Conservation (phyloP, 2,797 vertebrate species). For the Falco novaeseelandiae region DNA sequence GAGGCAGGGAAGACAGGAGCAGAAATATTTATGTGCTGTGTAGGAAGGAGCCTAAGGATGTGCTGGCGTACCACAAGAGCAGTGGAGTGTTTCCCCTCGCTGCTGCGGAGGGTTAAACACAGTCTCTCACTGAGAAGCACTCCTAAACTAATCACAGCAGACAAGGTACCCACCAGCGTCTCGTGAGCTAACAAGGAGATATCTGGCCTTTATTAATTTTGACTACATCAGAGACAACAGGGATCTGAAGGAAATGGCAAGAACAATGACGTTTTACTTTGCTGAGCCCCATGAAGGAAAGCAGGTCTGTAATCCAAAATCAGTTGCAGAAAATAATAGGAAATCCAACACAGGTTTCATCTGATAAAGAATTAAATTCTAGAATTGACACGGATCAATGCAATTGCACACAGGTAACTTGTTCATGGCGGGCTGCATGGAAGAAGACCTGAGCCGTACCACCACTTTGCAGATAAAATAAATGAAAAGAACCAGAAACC, state of each 20-base stretch:
- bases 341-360: neutral
- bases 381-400: neutral
- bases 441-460: fast-evolving
- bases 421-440: fast-evolving
- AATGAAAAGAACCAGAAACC: neutral
- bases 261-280: neutral
- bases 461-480: neutral
- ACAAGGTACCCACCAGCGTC: neutral
- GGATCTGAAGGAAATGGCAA: neutral
- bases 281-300: neutral
- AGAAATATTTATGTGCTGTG: neutral
- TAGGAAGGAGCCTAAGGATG: neutral
- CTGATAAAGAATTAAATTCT: neutral
- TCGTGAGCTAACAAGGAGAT: neutral
- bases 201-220: neutral
- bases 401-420: neutral
- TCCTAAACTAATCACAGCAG: neutral
- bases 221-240: neutral
- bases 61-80: neutral
- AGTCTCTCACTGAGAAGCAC: neutral
- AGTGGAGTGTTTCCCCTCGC: fast-evolving
- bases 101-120: neutral
- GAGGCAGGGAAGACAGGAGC: neutral
- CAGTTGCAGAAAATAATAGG: neutral
- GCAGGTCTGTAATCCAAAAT: neutral